Evolutionary conservation across 2,797 vertebrate genomes (phyloP).

Genomic region (Myripristis murdjan): DNA sequence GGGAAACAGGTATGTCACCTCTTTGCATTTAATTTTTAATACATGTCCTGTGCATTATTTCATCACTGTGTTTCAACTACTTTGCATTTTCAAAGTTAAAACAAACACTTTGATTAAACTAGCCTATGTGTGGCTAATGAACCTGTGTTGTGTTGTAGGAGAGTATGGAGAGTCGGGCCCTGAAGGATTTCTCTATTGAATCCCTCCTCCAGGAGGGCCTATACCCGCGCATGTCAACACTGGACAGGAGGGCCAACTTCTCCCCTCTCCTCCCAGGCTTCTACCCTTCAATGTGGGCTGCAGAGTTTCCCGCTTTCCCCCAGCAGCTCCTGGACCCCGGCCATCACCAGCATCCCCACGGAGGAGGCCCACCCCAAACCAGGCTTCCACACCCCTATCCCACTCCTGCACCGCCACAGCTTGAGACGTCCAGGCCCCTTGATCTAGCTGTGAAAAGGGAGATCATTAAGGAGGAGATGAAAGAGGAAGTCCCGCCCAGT

Average conservation of each 20-base stretch:
- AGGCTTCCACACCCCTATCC: constrained; percentile 63
- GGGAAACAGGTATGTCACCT: constrained; percentile 72
- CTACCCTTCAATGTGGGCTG: constrained; percentile 94
- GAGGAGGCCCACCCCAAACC: constrained; percentile 53
- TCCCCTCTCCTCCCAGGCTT: constrained; percentile 92
- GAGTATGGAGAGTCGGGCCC: constrained; percentile 85
- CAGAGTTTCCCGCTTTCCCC: constrained; percentile 90
- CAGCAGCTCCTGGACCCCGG: constrained; percentile 88
- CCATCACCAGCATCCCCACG: constrained; percentile 67
- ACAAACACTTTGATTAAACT: not conserved
- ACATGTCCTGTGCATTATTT: not conserved
- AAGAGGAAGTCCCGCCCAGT: constrained; percentile 90
- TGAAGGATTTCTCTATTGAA: constrained; percentile 97
- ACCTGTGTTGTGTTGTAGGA: constrained; percentile 72
- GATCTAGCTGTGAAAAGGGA: constrained; percentile 95
- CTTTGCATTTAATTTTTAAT: not conserved
- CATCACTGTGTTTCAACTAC: not conserved
- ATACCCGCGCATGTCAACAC: constrained; percentile 91
- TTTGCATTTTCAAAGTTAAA: not conserved
- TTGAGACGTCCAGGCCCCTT: constrained; percentile 88
- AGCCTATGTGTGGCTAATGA: not conserved
- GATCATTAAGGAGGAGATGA: constrained; percentile 96
- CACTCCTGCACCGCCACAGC: constrained; percentile 60
- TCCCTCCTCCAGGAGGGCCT: constrained; percentile 95
- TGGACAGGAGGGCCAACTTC: constrained; percentile 90